phyloP scores from a whole-genome alignment of 1,140 invertebrate species.

The Musca domestica region DNA sequence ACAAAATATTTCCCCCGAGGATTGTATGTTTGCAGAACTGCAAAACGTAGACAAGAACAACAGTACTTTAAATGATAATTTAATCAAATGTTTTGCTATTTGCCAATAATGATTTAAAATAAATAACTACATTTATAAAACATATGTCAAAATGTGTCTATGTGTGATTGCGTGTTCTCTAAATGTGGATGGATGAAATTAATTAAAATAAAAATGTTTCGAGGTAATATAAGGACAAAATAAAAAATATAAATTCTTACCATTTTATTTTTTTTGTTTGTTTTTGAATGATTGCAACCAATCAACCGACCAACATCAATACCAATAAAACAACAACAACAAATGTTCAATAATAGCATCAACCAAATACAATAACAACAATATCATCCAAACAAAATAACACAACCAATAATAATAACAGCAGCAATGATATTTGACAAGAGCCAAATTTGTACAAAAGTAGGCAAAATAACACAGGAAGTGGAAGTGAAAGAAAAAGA shows the following conservation, averaged over 20 bases:
- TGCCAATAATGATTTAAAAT: no score
- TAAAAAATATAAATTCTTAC: no score
- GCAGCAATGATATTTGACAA: not conserved
- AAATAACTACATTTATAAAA: not conserved
- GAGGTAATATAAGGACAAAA: not conserved
- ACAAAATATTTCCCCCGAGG: no score
- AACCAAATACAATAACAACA: conserved; percentile 19
- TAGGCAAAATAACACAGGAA: not conserved
- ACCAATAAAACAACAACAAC: no score
- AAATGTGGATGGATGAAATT: not conserved
- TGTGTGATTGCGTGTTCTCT: not conserved
- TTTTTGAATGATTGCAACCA: no score
- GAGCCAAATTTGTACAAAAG: not conserved
- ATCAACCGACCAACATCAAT: no score
- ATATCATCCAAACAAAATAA: not conserved
- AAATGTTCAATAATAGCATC: not conserved
- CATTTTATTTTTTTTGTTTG: no score
- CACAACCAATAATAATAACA: conserved; percentile 12
- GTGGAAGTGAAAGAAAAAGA: no score
- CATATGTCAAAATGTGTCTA: not conserved
- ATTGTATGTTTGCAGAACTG: no score
- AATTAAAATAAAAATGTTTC: not conserved
- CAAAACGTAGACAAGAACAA: no score
- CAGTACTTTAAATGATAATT: no score
- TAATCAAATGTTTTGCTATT: no score